Evolutionary conservation across 2,888 invertebrate species (phyloP).

Genomic region (Entomobrya multifasciata): DNA sequence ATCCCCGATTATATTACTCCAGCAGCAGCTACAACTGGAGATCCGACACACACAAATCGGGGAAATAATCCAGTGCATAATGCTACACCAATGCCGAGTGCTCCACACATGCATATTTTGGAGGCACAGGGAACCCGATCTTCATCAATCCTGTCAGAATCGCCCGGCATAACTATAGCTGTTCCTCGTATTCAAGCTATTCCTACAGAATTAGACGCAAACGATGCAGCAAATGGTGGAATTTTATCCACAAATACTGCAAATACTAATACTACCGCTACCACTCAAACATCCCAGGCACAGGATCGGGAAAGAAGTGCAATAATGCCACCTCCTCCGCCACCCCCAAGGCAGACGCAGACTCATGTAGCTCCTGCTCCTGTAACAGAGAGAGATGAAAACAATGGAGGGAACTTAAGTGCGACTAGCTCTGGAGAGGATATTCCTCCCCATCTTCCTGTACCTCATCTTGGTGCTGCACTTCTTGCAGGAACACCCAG

Average conservation of each 20-base stretch:
- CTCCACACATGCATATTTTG: too few relatives aligned
- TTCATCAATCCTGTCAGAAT: not conserved
- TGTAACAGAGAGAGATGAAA: slow-evolving; percentile 40
- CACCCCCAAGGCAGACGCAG: slow-evolving; percentile 15
- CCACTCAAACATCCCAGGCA: slow-evolving; percentile 46
- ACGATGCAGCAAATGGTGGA: not conserved
- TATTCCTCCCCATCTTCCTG: slow-evolving; percentile 54
- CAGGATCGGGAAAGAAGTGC: not conserved
- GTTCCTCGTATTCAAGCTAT: slow-evolving; percentile 42
- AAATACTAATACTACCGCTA: too few relatives aligned
- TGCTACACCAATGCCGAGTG: slow-evolving; percentile 62
- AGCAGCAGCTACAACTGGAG: not conserved
- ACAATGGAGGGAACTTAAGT: slow-evolving; percentile 64
- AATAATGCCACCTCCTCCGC: slow-evolving; percentile 44
- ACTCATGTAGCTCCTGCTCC: too few relatives aligned
- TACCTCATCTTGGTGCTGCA: slow-evolving; percentile 63
- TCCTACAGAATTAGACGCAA: not conserved
- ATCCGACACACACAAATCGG: not conserved
- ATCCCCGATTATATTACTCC: slow-evolving; percentile 75
- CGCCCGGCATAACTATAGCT: slow-evolving; percentile 37
- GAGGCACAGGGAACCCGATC: not conserved
- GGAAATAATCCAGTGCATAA: slow-evolving; percentile 24
- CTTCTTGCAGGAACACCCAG: slow-evolving; percentile 76
- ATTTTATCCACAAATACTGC: slow-evolving; percentile 30
- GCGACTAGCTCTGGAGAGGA: slow-evolving; percentile 76